phyloP scores from a whole-genome alignment of 2,797 vertebrate species.

The Chlorospingus semifuscus region DNA sequence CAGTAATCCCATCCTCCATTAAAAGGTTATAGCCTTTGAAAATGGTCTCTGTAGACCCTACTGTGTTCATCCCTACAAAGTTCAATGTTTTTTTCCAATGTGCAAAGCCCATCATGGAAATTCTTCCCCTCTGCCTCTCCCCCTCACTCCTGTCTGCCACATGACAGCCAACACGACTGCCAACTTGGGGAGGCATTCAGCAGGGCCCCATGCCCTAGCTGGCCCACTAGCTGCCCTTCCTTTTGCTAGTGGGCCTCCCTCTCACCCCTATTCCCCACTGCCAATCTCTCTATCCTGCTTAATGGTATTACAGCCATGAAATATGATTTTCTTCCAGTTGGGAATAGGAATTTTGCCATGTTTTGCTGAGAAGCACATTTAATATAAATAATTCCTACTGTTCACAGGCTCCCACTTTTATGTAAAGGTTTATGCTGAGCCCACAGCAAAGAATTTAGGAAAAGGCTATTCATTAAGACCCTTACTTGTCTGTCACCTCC shows the following conservation, averaged over 20 bases:
- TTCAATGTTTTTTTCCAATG: accelerated
- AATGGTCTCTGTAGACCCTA: not conserved
- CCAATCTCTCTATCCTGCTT: not conserved
- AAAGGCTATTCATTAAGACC: conserved; percentile 34
- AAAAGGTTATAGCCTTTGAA: not conserved
- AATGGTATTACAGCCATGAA: conserved; percentile 21
- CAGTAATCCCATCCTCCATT: not conserved
- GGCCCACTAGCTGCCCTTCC: too few species aligned
- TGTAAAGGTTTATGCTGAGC: conserved; percentile 32
- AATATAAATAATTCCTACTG: conserved; percentile 53
- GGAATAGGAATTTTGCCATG: conserved; percentile 49
- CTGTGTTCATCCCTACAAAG: not conserved
- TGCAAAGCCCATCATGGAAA: not conserved
- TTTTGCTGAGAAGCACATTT: conserved; percentile 50
- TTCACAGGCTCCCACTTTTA: conserved; percentile 17
- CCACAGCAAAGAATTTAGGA: conserved; percentile 41
- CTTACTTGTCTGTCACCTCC: conserved; percentile 41
- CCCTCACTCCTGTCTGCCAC: accelerated
- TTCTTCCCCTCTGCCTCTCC: not conserved
- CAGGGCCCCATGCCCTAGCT: not conserved
- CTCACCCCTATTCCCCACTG: not conserved
- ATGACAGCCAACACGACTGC: not conserved
- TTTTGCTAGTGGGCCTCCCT: not conserved
- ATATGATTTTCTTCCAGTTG: conserved; percentile 50
- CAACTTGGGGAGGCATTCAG: accelerated